Base-by-base conservation (phyloP, 2,113 vertebrate species). In the Tiliqua scincoides region DNA sequence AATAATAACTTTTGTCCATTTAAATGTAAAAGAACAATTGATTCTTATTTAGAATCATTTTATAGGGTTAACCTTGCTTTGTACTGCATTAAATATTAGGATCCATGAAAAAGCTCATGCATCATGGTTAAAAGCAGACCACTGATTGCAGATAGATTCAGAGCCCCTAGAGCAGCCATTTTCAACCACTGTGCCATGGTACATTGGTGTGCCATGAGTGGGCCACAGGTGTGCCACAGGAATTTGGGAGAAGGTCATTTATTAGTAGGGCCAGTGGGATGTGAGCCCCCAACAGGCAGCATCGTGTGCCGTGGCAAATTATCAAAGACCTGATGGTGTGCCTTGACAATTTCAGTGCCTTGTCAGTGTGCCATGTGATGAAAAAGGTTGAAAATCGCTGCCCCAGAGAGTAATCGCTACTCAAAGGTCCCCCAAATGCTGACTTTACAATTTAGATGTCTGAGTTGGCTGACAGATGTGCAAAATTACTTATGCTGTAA, bases 401-500 rank as follows among this genome's bases (percentile, higher is more conserved):
- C n/a, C n/a, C n/a, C n/a, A n/a, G n/a, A 14, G 57, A 63, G 8
- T 32, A 79, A 8, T 17, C 0, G 0, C 72, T 81, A 89, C 4
- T 0, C 25, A 32, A 15, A 9, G 43, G 11, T 74, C n/a, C 43
- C 57, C 75, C 1, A 0, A 83, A 32, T 6, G 17, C 1, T 18
- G 63, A 0, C 10, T 86, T 86, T 87, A 72, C 79, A 63, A 27
- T 82, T 48, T 87, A 57, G 25, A 91, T 30, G 20, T 78, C 57
- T 57, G 18, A 86, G 32, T 48, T 25, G 2, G 59, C 30, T 1
- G 0, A 84, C 14, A 9, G 35, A 63, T 37, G 21, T 10, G 21
- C 89, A 72, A 91, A 92, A 89, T 84, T 27, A 62, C 57, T 87
- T 91, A 67, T 32, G 57, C 35, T 82, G 37, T 40, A 86, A 85